phyloP scores from a whole-genome alignment of 2,888 invertebrate genomes.

The Chalcis sispes region DNA sequence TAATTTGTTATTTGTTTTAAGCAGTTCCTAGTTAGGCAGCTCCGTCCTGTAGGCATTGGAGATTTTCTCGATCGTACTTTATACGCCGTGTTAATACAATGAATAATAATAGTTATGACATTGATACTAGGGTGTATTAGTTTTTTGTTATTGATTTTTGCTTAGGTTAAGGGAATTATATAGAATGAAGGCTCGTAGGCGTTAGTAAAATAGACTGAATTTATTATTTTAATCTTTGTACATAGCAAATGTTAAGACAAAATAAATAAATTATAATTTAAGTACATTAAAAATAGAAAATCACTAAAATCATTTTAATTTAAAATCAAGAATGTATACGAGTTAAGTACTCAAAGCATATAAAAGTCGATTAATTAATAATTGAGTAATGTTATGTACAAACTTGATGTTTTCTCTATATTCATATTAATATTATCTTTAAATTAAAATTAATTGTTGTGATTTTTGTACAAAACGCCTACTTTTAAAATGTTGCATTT shows the following conservation, averaged over 20 bases:
- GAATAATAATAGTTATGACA: conserved; percentile 29
- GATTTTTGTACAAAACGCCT: not conserved
- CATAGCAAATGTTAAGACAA: conserved; percentile 36
- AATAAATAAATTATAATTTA: conserved; percentile 39
- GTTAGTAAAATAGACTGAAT: conserved; percentile 43
- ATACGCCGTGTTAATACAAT: conserved; percentile 16
- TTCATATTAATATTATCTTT: too few species aligned
- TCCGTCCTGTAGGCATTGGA: conserved; percentile 67
- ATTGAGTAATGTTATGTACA: not conserved
- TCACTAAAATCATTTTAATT: conserved; percentile 27
- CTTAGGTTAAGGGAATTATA: conserved; percentile 14
- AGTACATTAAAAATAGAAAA: conserved; percentile 31
- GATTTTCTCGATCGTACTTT: conserved; percentile 44
- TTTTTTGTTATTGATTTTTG: conserved; percentile 55
- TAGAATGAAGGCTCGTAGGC: conserved; percentile 18
- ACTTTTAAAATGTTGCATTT: conserved; percentile 8
- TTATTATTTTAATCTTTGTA: conserved; percentile 52
- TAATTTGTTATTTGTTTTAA: conserved; percentile 55
- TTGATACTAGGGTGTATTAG: conserved; percentile 6
- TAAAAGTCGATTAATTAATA: conserved; percentile 24
- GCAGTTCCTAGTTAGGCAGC: conserved; percentile 72
- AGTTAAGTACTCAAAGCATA: not conserved
- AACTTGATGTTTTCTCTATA: conserved; percentile 14
- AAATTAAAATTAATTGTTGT: conserved; percentile 15
- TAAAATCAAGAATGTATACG: conserved; percentile 25